phyloP scores from a whole-genome alignment of 37 sponge, comb jelly and placozoan species.

The Beroe forskalii region DNA sequence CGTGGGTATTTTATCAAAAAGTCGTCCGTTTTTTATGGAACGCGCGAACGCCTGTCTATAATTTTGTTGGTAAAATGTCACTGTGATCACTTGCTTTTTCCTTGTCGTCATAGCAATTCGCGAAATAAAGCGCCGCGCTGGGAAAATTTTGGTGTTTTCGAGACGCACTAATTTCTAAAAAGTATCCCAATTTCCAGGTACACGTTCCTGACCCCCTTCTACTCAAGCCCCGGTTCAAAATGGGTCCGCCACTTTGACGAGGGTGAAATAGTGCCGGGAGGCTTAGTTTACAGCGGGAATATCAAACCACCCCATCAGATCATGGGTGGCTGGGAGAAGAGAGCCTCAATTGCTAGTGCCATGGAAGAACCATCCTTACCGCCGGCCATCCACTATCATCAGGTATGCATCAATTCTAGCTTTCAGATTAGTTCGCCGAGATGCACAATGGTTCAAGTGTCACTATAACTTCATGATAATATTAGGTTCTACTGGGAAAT shows the following conservation, averaged over 20 bases:
- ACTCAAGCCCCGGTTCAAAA: slow-evolving; percentile 38
- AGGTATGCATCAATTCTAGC: slow-evolving; percentile 16
- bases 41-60: slow-evolving; percentile 8
- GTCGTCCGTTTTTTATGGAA: neutral
- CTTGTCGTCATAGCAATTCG: neutral
- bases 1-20: neutral
- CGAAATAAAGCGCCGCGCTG: slow-evolving; percentile 45
- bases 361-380: slow-evolving; percentile 20
- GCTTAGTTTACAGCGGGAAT: neutral
- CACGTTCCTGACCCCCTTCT: slow-evolving; percentile 57
- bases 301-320: slow-evolving; percentile 28
- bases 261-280: slow-evolving; percentile 51
- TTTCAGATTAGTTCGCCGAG: no score
- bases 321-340: slow-evolving; percentile 61
- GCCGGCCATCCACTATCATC: slow-evolving; percentile 41
- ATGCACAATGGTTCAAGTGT: no score
- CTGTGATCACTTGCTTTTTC: neutral
- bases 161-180: no score
- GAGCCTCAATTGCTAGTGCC: neutral
- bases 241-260: slow-evolving; percentile 21
- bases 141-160: slow-evolving; percentile 29
- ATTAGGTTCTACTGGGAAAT: neutral
- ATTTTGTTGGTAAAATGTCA: slow-evolving; percentile 7
- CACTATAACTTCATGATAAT: no score
- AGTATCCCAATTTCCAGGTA: neutral